Percentiles rank a stretch among this genome's conserved stretches.
Conservation (phyloP, 2,113 vertebrate genomes). For the Psophia crepitans region DNA sequence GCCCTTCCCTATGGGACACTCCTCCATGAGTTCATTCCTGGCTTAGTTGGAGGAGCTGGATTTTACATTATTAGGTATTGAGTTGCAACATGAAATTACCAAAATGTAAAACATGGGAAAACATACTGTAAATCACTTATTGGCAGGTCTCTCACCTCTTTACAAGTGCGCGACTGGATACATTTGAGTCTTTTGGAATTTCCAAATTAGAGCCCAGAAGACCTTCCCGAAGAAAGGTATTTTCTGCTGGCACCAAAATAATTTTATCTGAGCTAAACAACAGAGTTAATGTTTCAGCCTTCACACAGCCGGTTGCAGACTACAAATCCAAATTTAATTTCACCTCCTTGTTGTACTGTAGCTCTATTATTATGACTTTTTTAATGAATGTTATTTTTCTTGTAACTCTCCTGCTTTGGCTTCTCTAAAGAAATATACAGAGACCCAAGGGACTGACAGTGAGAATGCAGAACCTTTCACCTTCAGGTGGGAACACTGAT, state of each 20-base stretch:
- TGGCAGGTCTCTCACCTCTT: constrained; percentile 67
- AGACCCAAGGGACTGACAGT: background rate
- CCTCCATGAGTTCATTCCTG: constrained; percentile 51
- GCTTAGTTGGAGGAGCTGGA: constrained; percentile 32
- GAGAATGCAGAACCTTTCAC: constrained; percentile 23
- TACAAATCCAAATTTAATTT: constrained; percentile 49
- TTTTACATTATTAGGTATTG: constrained; percentile 68
- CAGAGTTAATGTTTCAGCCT: constrained; percentile 55
- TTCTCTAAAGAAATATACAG: constrained; percentile 27
- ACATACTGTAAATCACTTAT: constrained; percentile 75
- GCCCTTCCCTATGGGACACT: constrained; percentile 34
- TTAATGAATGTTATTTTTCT: constrained; percentile 22
- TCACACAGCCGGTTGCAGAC: background rate
- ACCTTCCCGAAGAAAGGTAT: constrained; percentile 58
- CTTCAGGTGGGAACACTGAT: background rate
- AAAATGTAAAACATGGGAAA: constrained; percentile 72
- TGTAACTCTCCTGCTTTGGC: background rate
- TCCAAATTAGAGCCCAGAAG: constrained; percentile 66
- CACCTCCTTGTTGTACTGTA: constrained; percentile 27
- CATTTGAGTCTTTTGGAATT: constrained; percentile 59
- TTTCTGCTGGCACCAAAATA: constrained; percentile 55
- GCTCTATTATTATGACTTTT: constrained; percentile 27
- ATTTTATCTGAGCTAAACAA: constrained; percentile 66
- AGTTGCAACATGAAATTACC: constrained; percentile 68
- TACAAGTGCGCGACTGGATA: constrained; percentile 50